Percentiles rank a stretch among this genome's conserved stretches.
These are phyloP conservation scores for Catharus bicknelli DNA, from an alignment of 2,113 vertebrate species.

Conservation along the genomic window DNA sequence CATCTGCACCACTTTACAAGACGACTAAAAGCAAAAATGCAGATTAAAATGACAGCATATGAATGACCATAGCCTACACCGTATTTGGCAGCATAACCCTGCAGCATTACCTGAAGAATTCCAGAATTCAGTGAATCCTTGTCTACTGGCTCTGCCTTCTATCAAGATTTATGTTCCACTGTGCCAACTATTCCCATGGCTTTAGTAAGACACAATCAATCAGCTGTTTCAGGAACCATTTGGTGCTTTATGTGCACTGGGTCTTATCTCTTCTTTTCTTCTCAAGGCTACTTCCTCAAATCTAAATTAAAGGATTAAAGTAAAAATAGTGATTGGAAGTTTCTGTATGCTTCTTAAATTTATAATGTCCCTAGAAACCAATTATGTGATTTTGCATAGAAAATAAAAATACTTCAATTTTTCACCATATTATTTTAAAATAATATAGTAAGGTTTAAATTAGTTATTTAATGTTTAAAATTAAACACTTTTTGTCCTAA, in stretches of 20 bases:
- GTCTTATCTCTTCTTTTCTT: neutral
- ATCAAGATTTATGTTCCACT: neutral
- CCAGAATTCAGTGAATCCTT: neutral
- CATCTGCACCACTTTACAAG: neutral
- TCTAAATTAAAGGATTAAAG: neutral
- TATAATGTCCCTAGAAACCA: neutral
- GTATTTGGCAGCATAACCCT: neutral
- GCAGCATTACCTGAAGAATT: neutral
- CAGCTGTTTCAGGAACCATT: neutral
- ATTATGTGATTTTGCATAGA: neutral
- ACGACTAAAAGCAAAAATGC: neutral
- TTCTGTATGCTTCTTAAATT: neutral
- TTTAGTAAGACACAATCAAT: neutral
- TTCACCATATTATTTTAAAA: neutral
- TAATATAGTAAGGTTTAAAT: neutral
- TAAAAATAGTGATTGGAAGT: neutral
- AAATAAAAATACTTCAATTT: neutral
- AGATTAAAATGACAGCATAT: neutral
- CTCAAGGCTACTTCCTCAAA: neutral
- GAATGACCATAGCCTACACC: neutral
- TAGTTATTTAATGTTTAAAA: slow-evolving; percentile 33
- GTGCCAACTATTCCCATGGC: neutral
- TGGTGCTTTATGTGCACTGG: neutral
- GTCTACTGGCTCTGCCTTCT: neutral
- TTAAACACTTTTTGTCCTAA: neutral